phyloP scores from a whole-genome alignment of 2,797 vertebrate species.

The Arnoldichthys spilopterus region DNA sequence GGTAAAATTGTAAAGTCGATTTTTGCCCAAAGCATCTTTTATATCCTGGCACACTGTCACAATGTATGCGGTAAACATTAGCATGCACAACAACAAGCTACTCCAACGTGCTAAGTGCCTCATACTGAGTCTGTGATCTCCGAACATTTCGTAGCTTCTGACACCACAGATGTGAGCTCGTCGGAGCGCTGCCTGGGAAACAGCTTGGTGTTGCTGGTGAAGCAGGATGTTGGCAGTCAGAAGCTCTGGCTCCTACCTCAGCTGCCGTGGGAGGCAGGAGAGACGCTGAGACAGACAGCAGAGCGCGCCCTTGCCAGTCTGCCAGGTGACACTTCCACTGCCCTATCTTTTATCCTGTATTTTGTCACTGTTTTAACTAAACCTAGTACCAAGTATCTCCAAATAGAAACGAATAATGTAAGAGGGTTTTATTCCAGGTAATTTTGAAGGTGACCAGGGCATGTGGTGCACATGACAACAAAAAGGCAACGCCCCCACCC shows the following conservation, averaged over 20 bases:
- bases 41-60: too few relatives aligned
- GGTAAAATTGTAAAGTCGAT: too few relatives aligned
- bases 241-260: slow-evolving; percentile 93
- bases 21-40: too few relatives aligned
- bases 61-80: slow-evolving; percentile 16
- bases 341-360: slow-evolving; percentile 35
- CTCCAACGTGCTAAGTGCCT: not conserved
- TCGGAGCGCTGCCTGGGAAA: slow-evolving; percentile 83
- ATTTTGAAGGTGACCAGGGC: too few relatives aligned
- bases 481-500: too few relatives aligned
- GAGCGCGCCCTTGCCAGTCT: slow-evolving; percentile 81
- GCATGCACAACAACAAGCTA: not conserved
- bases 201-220: slow-evolving; percentile 85
- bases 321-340: slow-evolving; percentile 76
- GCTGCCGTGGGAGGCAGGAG: slow-evolving; percentile 86
- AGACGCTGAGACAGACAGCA: slow-evolving; percentile 88
- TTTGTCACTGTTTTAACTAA: not conserved
- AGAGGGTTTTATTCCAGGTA: too few relatives aligned
- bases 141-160: slow-evolving; percentile 74
- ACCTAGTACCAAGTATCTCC: too few relatives aligned
- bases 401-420: not conserved
- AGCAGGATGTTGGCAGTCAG: slow-evolving; percentile 81
- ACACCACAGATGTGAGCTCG: slow-evolving; percentile 75
- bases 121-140: slow-evolving; percentile 31
- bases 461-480: too few relatives aligned